Conservation (phyloP, 2,113 vertebrate genomes). For the Agelaius tricolor region DNA sequence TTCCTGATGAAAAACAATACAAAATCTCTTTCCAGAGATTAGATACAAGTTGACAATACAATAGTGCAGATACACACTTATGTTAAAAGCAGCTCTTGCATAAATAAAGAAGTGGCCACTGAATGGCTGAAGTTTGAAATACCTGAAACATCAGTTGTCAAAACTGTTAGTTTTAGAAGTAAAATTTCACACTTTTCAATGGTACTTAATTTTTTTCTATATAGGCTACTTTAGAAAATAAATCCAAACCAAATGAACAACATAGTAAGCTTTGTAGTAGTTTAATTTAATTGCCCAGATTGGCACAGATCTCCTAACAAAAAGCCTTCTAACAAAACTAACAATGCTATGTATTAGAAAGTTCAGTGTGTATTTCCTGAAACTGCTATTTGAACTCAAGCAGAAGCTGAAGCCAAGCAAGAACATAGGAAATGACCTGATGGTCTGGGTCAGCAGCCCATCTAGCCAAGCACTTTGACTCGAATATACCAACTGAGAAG, state of each 20-base stretch:
- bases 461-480: neutral
- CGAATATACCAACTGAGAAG: neutral
- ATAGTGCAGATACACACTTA: neutral
- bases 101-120: neutral
- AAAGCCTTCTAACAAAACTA: neutral
- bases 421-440: neutral
- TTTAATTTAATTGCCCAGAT: neutral
- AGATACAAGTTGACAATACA: neutral
- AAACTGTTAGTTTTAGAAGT: neutral
- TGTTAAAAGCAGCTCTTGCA: neutral
- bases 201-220: neutral
- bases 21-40: neutral
- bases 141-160: neutral
- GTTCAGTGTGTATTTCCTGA: neutral
- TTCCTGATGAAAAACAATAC: neutral
- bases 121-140: neutral
- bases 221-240: neutral
- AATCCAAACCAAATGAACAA: neutral
- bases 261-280: neutral
- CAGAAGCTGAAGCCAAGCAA: neutral
- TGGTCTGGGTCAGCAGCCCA: neutral
- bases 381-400: neutral
- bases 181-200: neutral
- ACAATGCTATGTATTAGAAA: neutral
- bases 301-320: neutral